A percentile compares a stretch with the other conserved stretches of the same genome.
Evolutionary conservation across 2,797 vertebrate genomes (phyloP).

Genomic region (Rousettus madagascariensis): DNA sequence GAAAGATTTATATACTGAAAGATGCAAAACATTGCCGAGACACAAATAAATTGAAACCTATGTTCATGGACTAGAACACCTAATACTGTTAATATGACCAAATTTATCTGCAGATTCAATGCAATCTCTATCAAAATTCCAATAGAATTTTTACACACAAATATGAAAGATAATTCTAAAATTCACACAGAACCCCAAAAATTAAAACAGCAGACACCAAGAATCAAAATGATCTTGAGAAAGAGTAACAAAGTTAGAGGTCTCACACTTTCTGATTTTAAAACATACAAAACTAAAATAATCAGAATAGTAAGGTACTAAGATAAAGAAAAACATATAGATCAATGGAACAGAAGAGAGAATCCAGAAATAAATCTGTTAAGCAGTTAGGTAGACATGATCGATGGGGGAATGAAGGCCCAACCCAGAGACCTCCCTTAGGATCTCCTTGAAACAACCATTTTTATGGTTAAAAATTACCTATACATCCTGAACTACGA

Average conservation of each 20-base stretch:
- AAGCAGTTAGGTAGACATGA: too few relatives aligned
- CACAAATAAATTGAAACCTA: background rate
- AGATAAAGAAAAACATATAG: too few relatives aligned
- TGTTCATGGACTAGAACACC: background rate
- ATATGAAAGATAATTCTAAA: background rate
- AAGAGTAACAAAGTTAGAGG: background rate
- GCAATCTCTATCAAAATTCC: too few relatives aligned
- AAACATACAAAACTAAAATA: background rate
- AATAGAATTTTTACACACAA: background rate
- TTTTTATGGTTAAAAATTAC: too few relatives aligned
- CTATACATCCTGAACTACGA: too few relatives aligned
- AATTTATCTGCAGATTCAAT: background rate
- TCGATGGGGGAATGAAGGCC: too few relatives aligned
- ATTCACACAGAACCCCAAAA: background rate
- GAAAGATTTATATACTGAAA: background rate
- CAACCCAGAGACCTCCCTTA: too few relatives aligned
- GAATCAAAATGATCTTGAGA: background rate
- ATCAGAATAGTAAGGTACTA: too few relatives aligned
- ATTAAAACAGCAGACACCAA: background rate
- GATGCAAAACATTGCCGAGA: background rate
- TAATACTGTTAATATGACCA: background rate
- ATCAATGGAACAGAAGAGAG: too few relatives aligned
- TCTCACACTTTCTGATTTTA: background rate
- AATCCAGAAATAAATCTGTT: too few relatives aligned
- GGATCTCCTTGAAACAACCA: too few relatives aligned